These are phyloP conservation scores for Hanleya hanleyi DNA, from an alignment of 2,888 invertebrate species.

Conservation along the genomic window DNA sequence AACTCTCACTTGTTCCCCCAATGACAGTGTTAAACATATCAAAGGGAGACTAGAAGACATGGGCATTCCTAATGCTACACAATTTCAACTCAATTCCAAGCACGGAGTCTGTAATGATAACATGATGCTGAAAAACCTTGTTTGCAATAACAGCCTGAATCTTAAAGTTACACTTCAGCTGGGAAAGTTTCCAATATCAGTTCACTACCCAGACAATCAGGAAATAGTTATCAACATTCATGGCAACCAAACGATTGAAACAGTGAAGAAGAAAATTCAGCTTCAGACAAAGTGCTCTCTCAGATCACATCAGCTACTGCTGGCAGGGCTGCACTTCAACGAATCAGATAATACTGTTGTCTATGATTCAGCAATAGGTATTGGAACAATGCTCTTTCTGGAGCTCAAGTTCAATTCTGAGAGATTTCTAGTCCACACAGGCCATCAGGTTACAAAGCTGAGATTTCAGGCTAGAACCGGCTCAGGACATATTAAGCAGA, in stretches of 20 bases:
- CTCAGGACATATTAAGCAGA: conserved; percentile 47
- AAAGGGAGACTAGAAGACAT: conserved; percentile 54
- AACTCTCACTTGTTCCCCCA: conserved; percentile 51
- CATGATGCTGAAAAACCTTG: not conserved
- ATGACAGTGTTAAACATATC: conserved; percentile 47
- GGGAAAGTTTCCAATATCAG: conserved; percentile 56
- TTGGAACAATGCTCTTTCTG: conserved; percentile 54
- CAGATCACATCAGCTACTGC: conserved; percentile 44
- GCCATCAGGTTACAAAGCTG: conserved; percentile 51
- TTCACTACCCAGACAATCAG: conserved; percentile 51
- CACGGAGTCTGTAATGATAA: conserved; percentile 14
- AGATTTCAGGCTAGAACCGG: conserved; percentile 46
- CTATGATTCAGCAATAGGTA: conserved; percentile 52
- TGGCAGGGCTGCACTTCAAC: conserved; percentile 51
- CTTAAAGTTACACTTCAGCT: conserved; percentile 46
- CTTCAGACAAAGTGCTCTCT: conserved; percentile 55
- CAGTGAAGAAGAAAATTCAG: conserved; percentile 54
- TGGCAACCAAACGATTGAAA: conserved; percentile 49
- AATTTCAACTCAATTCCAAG: conserved; percentile 48
- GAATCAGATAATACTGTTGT: conserved; percentile 42
- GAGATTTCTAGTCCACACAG: conserved; percentile 48
- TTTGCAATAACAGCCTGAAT: not conserved
- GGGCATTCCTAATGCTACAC: conserved; percentile 57
- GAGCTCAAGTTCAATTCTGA: conserved; percentile 39
- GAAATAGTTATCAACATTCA: conserved; percentile 51